phyloP scores from a whole-genome alignment of 2,797 vertebrate species.

The Pterois miles region DNA sequence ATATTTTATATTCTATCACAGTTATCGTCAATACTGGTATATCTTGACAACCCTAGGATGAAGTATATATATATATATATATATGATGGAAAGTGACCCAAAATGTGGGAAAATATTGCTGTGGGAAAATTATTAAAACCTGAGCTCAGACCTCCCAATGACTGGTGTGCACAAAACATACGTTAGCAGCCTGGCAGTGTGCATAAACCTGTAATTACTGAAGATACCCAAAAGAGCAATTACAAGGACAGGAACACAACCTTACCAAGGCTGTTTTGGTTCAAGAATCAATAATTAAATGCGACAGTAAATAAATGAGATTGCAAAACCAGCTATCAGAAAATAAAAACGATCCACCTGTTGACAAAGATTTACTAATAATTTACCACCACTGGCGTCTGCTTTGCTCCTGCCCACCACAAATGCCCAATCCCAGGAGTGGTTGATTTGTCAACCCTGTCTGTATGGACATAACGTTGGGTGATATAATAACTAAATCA shows the following conservation, averaged over 20 bases:
- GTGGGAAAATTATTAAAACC: conserved; percentile 50
- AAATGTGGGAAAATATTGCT: conserved; percentile 20
- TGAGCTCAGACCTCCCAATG: conserved; percentile 39
- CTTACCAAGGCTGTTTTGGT: conserved; percentile 17
- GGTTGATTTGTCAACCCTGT: conserved; percentile 40
- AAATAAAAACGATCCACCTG: conserved; percentile 16
- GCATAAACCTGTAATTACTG: conserved; percentile 69
- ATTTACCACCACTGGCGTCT: conserved; percentile 67
- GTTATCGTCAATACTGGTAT: too few relatives aligned
- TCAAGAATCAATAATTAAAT: conserved; percentile 64
- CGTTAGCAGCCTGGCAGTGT: conserved; percentile 9
- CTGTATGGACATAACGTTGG: conserved; percentile 40
- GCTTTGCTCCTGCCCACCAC: conserved; percentile 48
- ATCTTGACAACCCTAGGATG: accelerated
- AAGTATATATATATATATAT: not conserved
- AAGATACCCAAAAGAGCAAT: conserved; percentile 63
- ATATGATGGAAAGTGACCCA: not conserved
- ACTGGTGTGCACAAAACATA: conserved; percentile 48
- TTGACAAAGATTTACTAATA: conserved; percentile 69
- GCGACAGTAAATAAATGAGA: conserved; percentile 40
- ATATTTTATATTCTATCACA: too few relatives aligned
- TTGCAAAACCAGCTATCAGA: conserved; percentile 35
- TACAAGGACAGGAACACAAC: conserved; percentile 39
- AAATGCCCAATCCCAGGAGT: conserved; percentile 58
- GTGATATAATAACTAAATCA: conserved; percentile 19